Percentiles rank a stretch among this genome's conserved stretches.
These are phyloP conservation scores for Pasiphila rectangulata DNA, from an alignment of 2,888 invertebrate genomes.

Conservation along the genomic window DNA sequence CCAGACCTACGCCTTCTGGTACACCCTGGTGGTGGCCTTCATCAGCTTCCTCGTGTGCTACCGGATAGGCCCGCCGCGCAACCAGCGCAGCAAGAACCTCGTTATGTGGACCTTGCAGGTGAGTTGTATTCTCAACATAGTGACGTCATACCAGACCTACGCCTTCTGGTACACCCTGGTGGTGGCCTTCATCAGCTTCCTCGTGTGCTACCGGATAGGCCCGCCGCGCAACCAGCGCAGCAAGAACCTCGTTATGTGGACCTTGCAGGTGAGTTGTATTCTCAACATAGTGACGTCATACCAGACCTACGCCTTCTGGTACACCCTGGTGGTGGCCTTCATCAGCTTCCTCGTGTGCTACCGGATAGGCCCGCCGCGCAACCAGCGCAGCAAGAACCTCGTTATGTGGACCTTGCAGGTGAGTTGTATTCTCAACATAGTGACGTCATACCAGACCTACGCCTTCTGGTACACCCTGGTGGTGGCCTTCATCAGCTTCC, in stretches of 20 bases:
- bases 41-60: conserved; percentile 93
- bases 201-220: conserved; percentile 93
- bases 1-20: not conserved
- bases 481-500: too few species aligned
- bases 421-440: too few species aligned
- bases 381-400: too few species aligned
- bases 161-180: conserved; percentile 45
- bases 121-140: not conserved
- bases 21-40: conserved; percentile 79
- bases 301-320: not conserved
- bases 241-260: conserved; percentile 94
- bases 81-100: conserved; percentile 90
- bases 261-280: conserved; percentile 85
- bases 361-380: too few species aligned
- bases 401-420: too few species aligned
- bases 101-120: conserved; percentile 95
- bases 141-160: not conserved
- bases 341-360: too few species aligned
- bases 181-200: conserved; percentile 87
- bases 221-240: conserved; percentile 92
- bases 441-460: too few species aligned
- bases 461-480: too few species aligned
- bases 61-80: conserved; percentile 92
- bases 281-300: not conserved
- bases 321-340: too few species aligned